Conservation (phyloP, 2,113 vertebrate genomes). For the Pelecanus crispus region DNA sequence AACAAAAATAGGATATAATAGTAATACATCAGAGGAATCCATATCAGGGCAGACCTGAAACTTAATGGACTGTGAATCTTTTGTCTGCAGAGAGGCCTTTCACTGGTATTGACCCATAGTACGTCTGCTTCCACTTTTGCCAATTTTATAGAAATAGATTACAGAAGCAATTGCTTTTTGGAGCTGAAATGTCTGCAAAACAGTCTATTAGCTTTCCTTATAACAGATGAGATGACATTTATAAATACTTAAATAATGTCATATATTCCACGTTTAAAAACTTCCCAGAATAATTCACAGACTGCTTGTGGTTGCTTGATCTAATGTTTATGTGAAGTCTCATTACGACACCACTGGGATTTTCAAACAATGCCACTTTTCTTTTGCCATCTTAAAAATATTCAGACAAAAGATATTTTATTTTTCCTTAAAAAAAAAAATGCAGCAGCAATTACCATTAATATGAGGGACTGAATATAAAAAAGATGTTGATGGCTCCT, state of each 20-base stretch:
- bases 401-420: neutral
- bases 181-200: conserved; percentile 68
- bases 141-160: conserved; percentile 68
- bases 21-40: conserved; percentile 83
- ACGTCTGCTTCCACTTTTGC: conserved; percentile 55
- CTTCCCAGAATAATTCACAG: conserved; percentile 63
- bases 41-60: conserved; percentile 77
- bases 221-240: conserved; percentile 70
- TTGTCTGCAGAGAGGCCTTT: conserved; percentile 66
- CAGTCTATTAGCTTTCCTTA: conserved; percentile 70
- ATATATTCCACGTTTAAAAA: conserved; percentile 54
- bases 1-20: conserved; percentile 86
- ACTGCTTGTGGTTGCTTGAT: conserved; percentile 48
- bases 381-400: conserved; percentile 26
- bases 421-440: neutral
- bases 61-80: conserved; percentile 80
- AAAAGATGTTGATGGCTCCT: neutral
- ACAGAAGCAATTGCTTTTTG: conserved; percentile 61
- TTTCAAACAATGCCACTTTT: conserved; percentile 49
- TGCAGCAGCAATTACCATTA: neutral
- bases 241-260: conserved; percentile 77
- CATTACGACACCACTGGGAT: conserved; percentile 23
- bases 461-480: neutral
- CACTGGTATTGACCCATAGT: conserved; percentile 74
- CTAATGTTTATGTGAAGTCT: conserved; percentile 51